A percentile compares a stretch with the other conserved stretches of the same genome.
phyloP scores from a whole-genome alignment of 1,140 invertebrate species.

The Drosophila simulans region DNA sequence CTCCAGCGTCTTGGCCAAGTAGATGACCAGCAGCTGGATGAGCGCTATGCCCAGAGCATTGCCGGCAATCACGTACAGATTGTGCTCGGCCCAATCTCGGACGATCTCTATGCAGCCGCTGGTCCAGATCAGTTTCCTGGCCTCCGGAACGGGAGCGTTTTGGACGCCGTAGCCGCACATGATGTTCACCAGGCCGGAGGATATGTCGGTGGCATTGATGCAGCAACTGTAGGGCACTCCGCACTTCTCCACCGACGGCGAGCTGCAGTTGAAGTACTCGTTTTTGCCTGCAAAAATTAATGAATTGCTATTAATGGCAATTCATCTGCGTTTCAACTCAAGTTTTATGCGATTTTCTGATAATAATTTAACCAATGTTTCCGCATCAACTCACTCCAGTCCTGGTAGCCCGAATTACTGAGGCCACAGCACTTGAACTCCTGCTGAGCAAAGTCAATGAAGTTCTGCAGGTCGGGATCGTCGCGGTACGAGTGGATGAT shows the following conservation, averaged over 20 bases:
- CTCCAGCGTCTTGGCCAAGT: slow-evolving; percentile 94
- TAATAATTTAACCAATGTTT: neutral
- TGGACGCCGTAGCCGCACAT: slow-evolving; percentile 96
- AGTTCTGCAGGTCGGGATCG: slow-evolving; percentile 95
- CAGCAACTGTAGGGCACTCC: slow-evolving; percentile 97
- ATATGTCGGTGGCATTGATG: slow-evolving; percentile 94
- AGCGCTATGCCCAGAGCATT: slow-evolving; percentile 92
- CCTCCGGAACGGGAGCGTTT: slow-evolving; percentile 91
- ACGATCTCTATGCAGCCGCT: slow-evolving; percentile 95
- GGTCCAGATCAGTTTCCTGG: slow-evolving; percentile 94
- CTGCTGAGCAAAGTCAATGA: slow-evolving; percentile 97
- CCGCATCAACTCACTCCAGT: slow-evolving; percentile 88
- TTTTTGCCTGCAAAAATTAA: slow-evolving; percentile 87
- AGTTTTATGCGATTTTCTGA: neutral
- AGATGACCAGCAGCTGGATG: slow-evolving; percentile 94
- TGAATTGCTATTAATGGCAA: too few relatives aligned
- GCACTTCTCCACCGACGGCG: slow-evolving; percentile 94
- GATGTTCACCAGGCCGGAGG: slow-evolving; percentile 93
- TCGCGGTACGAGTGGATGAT: slow-evolving; percentile 93
- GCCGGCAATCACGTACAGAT: slow-evolving; percentile 94
- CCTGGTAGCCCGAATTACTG: slow-evolving; percentile 94
- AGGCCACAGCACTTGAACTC: slow-evolving; percentile 97
- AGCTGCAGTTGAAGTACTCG: slow-evolving; percentile 96
- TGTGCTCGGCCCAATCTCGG: slow-evolving; percentile 92
- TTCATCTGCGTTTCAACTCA: too few relatives aligned